phyloP scores from a whole-genome alignment of 2,113 vertebrate species.

The Lipophrys pholis region DNA sequence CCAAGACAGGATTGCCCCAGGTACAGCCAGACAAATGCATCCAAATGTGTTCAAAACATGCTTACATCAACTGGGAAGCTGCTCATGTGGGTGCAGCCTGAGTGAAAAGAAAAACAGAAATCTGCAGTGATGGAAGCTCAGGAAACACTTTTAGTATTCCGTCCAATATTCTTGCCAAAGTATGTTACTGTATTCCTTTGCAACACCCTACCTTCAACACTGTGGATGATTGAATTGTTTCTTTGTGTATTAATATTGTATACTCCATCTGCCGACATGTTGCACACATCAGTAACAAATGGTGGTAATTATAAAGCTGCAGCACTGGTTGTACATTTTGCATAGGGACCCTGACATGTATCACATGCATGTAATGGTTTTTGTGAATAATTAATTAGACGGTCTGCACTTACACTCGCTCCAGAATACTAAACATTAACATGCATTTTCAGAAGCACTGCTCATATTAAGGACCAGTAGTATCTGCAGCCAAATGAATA shows the following conservation, averaged over 20 bases:
- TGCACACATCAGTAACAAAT: conserved; percentile 66
- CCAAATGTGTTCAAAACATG: conserved; percentile 46
- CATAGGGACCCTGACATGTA: conserved; percentile 44
- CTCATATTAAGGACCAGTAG: conserved; percentile 47
- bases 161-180: conserved; percentile 22
- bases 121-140: not conserved
- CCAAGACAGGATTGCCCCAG: conserved; percentile 42
- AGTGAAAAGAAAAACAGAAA: not conserved
- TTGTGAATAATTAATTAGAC: conserved; percentile 73
- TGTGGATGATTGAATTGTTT: conserved; percentile 40
- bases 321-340: conserved; percentile 34
- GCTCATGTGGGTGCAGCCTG: not conserved
- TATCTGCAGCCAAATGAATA: conserved; percentile 53
- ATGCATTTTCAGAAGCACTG: conserved; percentile 55
- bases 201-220: conserved; percentile 14
- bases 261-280: conserved; percentile 22
- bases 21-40: conserved; percentile 49
- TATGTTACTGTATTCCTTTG: conserved; percentile 23
- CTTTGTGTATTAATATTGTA: conserved; percentile 50
- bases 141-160: conserved; percentile 4
- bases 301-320: conserved; percentile 54
- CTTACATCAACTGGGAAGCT: conserved; percentile 38
- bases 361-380: conserved; percentile 70
- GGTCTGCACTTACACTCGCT: conserved; percentile 34
- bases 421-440: conserved; percentile 75